phyloP scores from a whole-genome alignment of 2,113 vertebrate genomes.

The Pogona vitticeps region DNA sequence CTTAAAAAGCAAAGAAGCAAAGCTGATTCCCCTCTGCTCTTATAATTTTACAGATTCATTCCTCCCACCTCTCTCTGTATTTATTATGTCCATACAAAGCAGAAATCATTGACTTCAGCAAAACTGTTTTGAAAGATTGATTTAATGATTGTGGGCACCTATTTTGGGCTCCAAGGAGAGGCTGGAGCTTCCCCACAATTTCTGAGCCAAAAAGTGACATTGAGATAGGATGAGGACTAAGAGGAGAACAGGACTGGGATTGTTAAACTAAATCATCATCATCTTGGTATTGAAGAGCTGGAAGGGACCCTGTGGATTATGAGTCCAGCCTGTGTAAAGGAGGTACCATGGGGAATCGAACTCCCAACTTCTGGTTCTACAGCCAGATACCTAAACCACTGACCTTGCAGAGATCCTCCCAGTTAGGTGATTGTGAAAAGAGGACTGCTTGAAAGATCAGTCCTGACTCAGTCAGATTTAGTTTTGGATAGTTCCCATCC shows the following conservation, averaged over 20 bases:
- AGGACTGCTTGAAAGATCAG: neutral
- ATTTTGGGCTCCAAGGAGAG: neutral
- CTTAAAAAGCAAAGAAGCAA: neutral
- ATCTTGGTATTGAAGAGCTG: no score
- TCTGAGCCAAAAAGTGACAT: neutral
- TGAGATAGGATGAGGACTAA: neutral
- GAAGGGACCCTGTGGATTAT: no score
- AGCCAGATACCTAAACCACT: no score
- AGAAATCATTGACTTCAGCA: neutral
- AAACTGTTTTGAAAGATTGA: neutral
- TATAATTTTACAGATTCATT: neutral
- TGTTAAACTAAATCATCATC: no score
- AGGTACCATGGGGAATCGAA: no score
- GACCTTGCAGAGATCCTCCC: neutral
- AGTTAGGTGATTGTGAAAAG: neutral
- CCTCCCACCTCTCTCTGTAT: neutral
- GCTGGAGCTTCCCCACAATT: neutral
- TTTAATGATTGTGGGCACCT: neutral
- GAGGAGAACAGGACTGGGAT: no score
- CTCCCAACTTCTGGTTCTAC: no score
- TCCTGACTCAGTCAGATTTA: neutral
- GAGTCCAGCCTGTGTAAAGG: no score
- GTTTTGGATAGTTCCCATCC: neutral
- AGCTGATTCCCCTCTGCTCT: neutral
- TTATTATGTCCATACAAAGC: neutral